phyloP scores from a whole-genome alignment of 2,888 invertebrate species.

The Macrosoma leucophasiata region DNA sequence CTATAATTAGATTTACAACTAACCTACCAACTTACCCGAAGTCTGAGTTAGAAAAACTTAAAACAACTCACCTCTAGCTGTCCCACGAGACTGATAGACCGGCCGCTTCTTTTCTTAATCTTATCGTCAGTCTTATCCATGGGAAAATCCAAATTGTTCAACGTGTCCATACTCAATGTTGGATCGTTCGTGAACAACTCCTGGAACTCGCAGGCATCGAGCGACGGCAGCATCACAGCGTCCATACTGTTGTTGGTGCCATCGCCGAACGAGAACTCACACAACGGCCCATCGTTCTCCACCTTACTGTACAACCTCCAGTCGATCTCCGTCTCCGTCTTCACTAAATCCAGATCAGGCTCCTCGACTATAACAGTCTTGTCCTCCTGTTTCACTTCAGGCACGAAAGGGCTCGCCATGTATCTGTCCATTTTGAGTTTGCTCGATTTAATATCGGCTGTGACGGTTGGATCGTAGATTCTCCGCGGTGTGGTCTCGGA shows the following conservation, averaged over 20 bases:
- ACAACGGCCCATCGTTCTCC: constrained; percentile 30
- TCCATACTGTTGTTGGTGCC: constrained; percentile 35
- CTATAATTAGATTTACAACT: too few species aligned
- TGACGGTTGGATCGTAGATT: constrained; percentile 42
- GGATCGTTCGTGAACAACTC: constrained; percentile 42
- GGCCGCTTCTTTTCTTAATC: constrained; percentile 34
- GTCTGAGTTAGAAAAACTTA: not conserved
- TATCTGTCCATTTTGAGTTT: constrained; percentile 20
- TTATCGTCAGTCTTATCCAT: constrained; percentile 34
- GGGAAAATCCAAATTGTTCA: constrained; percentile 33
- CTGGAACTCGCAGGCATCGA: constrained; percentile 47
- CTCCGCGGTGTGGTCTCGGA: constrained; percentile 32
- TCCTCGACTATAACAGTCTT: constrained; percentile 38
- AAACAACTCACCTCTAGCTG: constrained; percentile 32
- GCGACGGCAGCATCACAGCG: constrained; percentile 34
- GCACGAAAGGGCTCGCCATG: constrained; percentile 34
- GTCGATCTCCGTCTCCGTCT: constrained; percentile 45
- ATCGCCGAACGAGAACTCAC: constrained; percentile 56
- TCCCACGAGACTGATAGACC: constrained; percentile 37
- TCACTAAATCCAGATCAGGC: constrained; percentile 42
- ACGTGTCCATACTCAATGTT: constrained; percentile 37
- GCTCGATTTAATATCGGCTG: constrained; percentile 29
- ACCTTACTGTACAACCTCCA: constrained; percentile 39
- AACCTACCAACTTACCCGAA: too few species aligned
- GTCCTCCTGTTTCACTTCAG: constrained; percentile 34